These are phyloP conservation scores for Cordilura impudica DNA, from an alignment of 2,888 invertebrate genomes.

Conservation along the genomic window DNA sequence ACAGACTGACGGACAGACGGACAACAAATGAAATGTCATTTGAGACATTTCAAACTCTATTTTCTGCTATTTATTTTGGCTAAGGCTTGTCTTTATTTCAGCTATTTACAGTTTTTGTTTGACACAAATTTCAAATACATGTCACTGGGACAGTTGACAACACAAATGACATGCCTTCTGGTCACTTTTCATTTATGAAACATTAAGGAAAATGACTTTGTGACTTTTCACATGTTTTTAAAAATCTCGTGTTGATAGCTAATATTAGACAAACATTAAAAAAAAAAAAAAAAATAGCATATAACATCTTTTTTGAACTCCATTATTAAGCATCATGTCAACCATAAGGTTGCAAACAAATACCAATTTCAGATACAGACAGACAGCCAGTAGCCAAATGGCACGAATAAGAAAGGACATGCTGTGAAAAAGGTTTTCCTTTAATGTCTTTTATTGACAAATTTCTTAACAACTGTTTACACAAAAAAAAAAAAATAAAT, in stretches of 20 bases:
- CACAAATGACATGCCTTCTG: conserved; percentile 51
- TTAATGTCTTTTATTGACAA: not conserved
- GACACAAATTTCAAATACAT: conserved; percentile 49
- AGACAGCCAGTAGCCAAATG: not conserved
- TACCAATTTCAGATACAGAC: too few relatives aligned
- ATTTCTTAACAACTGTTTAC: conserved; percentile 23
- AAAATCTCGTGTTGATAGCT: not conserved
- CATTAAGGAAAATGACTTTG: conserved; percentile 32
- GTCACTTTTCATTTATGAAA: conserved; percentile 44
- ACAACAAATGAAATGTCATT: conserved; percentile 43
- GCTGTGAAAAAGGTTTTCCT: conserved; percentile 22
- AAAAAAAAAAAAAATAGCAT: conserved; percentile 10
- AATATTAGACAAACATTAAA: not conserved
- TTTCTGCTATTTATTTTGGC: conserved; percentile 7
- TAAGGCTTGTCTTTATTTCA: not conserved
- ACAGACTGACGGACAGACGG: not conserved
- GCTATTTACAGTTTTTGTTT: not conserved
- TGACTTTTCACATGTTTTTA: conserved; percentile 14
- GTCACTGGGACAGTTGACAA: conserved; percentile 50
- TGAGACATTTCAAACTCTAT: conserved; percentile 40
- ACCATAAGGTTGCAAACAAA: not conserved
- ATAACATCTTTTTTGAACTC: conserved; percentile 18
- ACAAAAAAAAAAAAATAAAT: not conserved
- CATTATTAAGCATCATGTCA: conserved; percentile 32
- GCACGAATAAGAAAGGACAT: not conserved